Base-by-base conservation (phyloP, 2,888 invertebrate genomes). In the Dyspetes luteomarginatus region DNA sequence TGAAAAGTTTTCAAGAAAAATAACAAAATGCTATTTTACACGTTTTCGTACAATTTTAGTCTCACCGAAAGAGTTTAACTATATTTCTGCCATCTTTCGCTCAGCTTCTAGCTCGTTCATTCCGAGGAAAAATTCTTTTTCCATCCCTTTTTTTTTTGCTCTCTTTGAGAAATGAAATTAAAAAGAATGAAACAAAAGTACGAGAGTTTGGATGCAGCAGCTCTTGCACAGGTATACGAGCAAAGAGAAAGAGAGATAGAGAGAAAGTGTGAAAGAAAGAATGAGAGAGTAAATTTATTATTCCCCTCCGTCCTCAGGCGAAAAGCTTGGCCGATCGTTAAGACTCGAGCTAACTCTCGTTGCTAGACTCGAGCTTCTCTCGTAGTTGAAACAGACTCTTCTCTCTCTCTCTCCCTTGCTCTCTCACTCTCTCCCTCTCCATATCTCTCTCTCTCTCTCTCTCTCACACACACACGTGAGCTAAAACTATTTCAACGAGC, bases 251-350 rank as follows among this genome's bases (percentile, higher is more conserved):
- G 60, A 55, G 41, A 65, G 41, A 65, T 48, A 62, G 41, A 17
- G 41, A 73, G 52, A 56, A 7, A 62, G 41, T 12, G 41, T 67
- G 52, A 56, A 7, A 19, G 30, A 24, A 36, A 45, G 43, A 17
- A 48, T 75, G 65, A 78, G 45, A 67, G 68, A 78, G 56, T 69
- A 62, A 69, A 62, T 81, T 83, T 83, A 77, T 78, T 78, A 78
- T 76, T 76, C 69, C 52, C 60, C 69, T 76, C 60, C 72, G 72
- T 56, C 64, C 76, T 68, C 17, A 45, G 60, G 69, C 48, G 26
- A 17, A 19, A 26, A 50, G 72, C 45, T 52, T 45, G 24, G 45
- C 15, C 55, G 72, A 74, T 78, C 69, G 78, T 81, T 78, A 78
- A 68, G 69, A 74, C 78, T 64, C 69, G 72, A 50, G 74, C 28